Percentiles rank a stretch among this genome's conserved stretches.
Evolutionary conservation across 1,140 invertebrate species (phyloP).

Genomic region (Ditylenchus dipsaci): DNA sequence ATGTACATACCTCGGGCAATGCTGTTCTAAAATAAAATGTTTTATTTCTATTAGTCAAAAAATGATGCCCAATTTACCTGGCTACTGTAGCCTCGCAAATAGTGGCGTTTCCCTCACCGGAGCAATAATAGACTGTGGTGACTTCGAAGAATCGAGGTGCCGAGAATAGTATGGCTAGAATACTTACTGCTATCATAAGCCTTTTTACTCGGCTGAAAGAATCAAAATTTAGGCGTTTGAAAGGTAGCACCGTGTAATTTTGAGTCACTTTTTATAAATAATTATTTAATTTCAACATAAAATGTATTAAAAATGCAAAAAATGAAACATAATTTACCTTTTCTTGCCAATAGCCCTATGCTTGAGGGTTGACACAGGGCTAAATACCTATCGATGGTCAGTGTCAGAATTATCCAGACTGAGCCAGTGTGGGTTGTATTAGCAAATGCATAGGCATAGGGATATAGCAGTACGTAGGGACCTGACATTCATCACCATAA

Average conservation of each 20-base stretch:
- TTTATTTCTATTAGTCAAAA: too few species aligned
- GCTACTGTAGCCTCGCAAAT: constrained; percentile 23
- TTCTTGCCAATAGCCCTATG: constrained; percentile 52
- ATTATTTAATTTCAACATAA: too few species aligned
- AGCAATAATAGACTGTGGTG: not conserved
- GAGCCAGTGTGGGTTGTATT: constrained; percentile 54
- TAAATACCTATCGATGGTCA: constrained; percentile 53
- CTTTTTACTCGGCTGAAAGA: constrained; percentile 49
- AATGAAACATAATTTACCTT: constrained; percentile 26
- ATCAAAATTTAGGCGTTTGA: not conserved
- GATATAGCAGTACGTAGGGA: constrained; percentile 48
- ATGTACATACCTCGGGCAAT: constrained; percentile 34
- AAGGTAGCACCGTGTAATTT: too few species aligned
- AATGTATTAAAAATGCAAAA: too few species aligned
- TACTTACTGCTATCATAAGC: constrained; percentile 44
- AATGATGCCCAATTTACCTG: too few species aligned
- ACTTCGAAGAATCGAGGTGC: constrained; percentile 55
- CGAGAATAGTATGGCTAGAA: constrained; percentile 49
- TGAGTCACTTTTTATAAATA: too few species aligned
- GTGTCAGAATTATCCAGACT: constrained; percentile 52
- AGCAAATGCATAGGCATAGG: constrained; percentile 50
- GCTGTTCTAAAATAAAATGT: constrained; percentile 25
- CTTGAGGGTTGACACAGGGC: constrained; percentile 51
- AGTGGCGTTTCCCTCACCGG: not conserved
- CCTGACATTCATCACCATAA: too few species aligned